Percentiles rank a stretch among this genome's conserved stretches.
phyloP scores from a whole-genome alignment of 1,140 invertebrate genomes.

The Parasteatoda tepidariorum region DNA sequence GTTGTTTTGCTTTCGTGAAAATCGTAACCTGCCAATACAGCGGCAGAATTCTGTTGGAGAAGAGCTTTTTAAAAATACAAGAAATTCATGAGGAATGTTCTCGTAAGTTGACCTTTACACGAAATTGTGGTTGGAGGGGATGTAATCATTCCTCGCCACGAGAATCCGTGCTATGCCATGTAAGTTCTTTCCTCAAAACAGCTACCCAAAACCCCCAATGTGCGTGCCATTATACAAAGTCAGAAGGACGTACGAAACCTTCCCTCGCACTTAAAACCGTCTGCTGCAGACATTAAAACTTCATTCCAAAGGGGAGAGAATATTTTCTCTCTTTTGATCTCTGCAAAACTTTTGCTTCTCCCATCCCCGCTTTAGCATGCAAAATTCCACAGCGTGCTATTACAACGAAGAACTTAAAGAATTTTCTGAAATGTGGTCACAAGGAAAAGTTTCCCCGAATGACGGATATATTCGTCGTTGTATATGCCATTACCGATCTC shows the following conservation, averaged over 20 bases:
- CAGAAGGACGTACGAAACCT: background rate
- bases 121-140: background rate
- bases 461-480: slow-evolving; percentile 23
- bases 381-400: background rate
- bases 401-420: background rate
- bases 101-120: background rate
- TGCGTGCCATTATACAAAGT: background rate
- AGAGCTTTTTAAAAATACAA: no score
- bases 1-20: no score
- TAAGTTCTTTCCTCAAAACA: background rate
- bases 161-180: background rate
- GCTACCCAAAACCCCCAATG: no score
- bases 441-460: background rate
- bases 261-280: background rate
- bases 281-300: slow-evolving; percentile 35
- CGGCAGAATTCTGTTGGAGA: no score
- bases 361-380: background rate
- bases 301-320: slow-evolving; percentile 2
- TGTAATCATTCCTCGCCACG: background rate
- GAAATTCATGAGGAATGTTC: no score
- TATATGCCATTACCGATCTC: slow-evolving; percentile 15
- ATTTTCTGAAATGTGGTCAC: background rate
- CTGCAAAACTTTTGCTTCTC: background rate
- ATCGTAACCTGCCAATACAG: no score
- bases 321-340: slow-evolving; percentile 1